Evolutionary conservation across 1,140 invertebrate genomes (phyloP).

Genomic region (Eupristina koningsbergeri): DNA sequence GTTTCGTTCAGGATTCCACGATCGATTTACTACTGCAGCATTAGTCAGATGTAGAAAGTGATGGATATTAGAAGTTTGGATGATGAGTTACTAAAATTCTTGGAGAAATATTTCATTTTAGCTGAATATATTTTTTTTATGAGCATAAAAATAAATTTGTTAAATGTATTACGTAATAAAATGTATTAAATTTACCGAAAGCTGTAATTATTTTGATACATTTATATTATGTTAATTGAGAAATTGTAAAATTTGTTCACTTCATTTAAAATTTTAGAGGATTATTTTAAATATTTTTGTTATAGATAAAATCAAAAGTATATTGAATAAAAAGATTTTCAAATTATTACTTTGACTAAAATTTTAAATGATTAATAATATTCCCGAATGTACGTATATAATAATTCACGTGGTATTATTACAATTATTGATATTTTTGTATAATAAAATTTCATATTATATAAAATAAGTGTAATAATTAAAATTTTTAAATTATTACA

Average conservation of each 20-base stretch:
- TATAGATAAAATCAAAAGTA: too few relatives aligned
- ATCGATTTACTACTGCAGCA: not conserved
- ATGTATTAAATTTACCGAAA: not conserved
- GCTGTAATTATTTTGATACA: not conserved
- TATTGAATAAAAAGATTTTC: too few relatives aligned
- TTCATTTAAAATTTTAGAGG: not conserved
- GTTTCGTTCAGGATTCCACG: not conserved
- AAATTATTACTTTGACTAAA: too few relatives aligned
- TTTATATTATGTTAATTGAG: too few relatives aligned
- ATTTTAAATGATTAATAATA: too few relatives aligned
- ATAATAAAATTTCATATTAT: too few relatives aligned
- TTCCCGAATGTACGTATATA: too few relatives aligned
- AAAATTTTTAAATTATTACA: not conserved
- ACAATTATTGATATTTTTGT: too few relatives aligned
- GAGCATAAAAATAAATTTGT: not conserved
- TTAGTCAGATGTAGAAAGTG: not conserved
- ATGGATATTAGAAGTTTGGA: not conserved
- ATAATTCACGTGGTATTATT: too few relatives aligned
- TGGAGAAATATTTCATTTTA: slow-evolving; percentile 14
- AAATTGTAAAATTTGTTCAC: not conserved
- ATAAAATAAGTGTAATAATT: not conserved
- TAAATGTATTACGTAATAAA: not conserved
- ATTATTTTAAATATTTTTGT: not conserved
- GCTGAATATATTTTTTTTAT: not conserved
- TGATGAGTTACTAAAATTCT: not conserved